Evolutionary conservation across 1,140 invertebrate species (phyloP).

Genomic region (Phenacoccus solenopsis): DNA sequence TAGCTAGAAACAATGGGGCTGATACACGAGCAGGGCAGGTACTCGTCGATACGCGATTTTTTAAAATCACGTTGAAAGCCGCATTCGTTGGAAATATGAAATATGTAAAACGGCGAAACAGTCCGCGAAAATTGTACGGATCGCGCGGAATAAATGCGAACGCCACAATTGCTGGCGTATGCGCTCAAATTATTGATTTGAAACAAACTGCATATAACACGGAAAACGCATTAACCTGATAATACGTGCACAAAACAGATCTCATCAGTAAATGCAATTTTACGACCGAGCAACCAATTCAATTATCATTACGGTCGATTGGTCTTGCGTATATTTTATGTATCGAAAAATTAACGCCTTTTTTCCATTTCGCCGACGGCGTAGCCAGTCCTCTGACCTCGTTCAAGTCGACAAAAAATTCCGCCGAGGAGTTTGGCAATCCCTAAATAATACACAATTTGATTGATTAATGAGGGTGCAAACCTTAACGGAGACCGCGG

Average conservation of each 20-base stretch:
- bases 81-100: too few relatives aligned
- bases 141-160: too few relatives aligned
- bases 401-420: neutral
- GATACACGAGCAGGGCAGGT: too few relatives aligned
- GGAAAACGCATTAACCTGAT: neutral
- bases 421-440: neutral
- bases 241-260: neutral
- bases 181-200: constrained; percentile 7
- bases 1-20: too few relatives aligned
- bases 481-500: neutral
- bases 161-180: neutral
- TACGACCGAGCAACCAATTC: constrained; percentile 6
- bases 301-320: neutral
- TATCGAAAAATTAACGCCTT: too few relatives aligned
- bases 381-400: too few relatives aligned
- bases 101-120: too few relatives aligned
- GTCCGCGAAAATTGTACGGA: too few relatives aligned
- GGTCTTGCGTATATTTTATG: too few relatives aligned
- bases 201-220: constrained; percentile 9
- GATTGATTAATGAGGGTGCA: constrained; percentile 1
- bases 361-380: too few relatives aligned
- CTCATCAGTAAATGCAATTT: constrained; percentile 12
- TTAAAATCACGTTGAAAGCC: too few relatives aligned
- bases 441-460: neutral
- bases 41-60: too few relatives aligned